Evolutionary conservation across 2,888 invertebrate genomes (phyloP), one percentile per base, ranked within the genome.

Genomic region (Gerris lacustris): DNA sequence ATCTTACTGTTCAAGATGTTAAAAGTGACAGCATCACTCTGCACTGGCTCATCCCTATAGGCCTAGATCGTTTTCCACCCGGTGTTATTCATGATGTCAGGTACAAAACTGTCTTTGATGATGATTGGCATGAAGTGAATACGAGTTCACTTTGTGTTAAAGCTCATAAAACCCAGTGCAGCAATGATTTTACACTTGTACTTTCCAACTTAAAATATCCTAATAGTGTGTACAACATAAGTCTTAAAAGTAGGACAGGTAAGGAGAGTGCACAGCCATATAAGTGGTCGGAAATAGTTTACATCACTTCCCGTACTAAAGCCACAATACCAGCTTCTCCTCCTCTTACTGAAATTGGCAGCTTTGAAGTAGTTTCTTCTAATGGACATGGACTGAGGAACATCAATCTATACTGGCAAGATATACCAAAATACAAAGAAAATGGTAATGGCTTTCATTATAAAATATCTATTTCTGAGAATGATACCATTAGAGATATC

Each of bases 391-490:
- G 74, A 6, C 62, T 68, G 6, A 69, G 73, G 18, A 84, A 86
- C 70, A 82, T 91, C 64, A 86, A 86, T 78, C 81, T 93, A 43
- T 93, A 92, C 79, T 94, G 93, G 92, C 87, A 90, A 78, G 85
- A 88, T 74, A 84, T 93, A 69, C 85, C 86, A 31, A 83, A 84
- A 66, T 84, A 85, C 78, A 83, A 87, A 75, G 84, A 88, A 76
- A 91, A 91, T 77, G 93, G 92, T 31, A 85, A 86, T 6, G 84
- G 88, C 77, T 91, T 93, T 77, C 83, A 83, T 4, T 93, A 93
- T 78, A 82, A 83, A 74, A 84, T 91, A 44, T 43, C 1, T 15
- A 7, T 44, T 43, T 7, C 43, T 15, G 17, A 67, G 43, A 17
- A 67, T 7, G 67, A 64, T 64, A 18, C 7, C 7, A 18, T 64